Conservation (phyloP, 2,797 vertebrate genomes). For the Cheirogaleus major region DNA sequence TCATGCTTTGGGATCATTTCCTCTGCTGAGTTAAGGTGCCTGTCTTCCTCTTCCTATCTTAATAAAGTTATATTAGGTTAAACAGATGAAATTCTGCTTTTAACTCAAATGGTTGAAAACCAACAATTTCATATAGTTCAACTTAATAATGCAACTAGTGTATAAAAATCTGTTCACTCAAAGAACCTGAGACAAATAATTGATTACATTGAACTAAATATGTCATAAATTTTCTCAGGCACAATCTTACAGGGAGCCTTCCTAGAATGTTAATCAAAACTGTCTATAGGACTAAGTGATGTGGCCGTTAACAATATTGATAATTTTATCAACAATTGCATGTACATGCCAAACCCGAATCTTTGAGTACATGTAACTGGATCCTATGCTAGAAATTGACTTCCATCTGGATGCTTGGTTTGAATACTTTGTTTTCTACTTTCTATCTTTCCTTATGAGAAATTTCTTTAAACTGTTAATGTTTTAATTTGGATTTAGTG, state of each 20-base stretch:
- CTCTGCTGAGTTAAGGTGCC: background rate
- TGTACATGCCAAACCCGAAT: background rate
- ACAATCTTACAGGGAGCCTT: background rate
- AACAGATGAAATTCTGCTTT: background rate
- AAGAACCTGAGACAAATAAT: background rate
- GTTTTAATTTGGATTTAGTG: background rate
- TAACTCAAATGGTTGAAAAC: background rate
- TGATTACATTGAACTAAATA: background rate
- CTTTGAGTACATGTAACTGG: background rate
- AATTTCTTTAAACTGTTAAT: background rate
- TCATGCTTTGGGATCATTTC: background rate
- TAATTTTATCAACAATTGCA: background rate
- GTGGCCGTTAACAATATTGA: background rate
- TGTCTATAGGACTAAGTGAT: background rate
- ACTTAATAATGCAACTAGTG: background rate
- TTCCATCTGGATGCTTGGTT: background rate
- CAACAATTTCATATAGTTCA: background rate
- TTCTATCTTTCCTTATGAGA: background rate
- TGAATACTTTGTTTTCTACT: background rate
- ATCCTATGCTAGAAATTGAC: background rate
- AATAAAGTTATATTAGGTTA: background rate
- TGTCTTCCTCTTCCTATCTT: background rate
- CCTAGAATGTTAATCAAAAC: background rate
- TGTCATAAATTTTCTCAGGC: background rate
- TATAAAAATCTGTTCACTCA: background rate